These are phyloP conservation scores for Pandemis corylana DNA, from an alignment of 2,888 invertebrate genomes.

Conservation along the genomic window DNA sequence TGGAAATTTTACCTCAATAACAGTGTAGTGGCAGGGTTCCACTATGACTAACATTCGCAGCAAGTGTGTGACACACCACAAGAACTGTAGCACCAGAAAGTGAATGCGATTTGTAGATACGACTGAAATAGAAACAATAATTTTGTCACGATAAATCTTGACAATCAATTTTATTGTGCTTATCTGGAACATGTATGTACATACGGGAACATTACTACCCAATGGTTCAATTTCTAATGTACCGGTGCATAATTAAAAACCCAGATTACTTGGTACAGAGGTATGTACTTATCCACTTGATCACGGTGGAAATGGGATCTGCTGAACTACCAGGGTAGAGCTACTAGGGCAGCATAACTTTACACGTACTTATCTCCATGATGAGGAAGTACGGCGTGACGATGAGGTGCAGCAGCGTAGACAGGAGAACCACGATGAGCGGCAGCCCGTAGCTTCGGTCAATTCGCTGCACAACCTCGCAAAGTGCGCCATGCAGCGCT, in stretches of 20 bases:
- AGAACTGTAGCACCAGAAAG: slow-evolving; percentile 81
- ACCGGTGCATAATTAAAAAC: too few species aligned
- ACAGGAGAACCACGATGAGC: slow-evolving; percentile 81
- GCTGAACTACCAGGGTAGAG: too few species aligned
- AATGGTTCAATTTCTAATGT: too few species aligned
- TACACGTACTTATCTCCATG: slow-evolving; percentile 78
- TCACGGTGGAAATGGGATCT: too few species aligned
- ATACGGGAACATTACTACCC: too few species aligned
- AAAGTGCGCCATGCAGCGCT: slow-evolving; percentile 79
- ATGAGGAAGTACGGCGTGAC: slow-evolving; percentile 86
- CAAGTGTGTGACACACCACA: slow-evolving; percentile 85
- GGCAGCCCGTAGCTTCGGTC: slow-evolving; percentile 83
- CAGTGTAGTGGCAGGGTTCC: slow-evolving; percentile 85
- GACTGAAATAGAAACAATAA: slow-evolving; percentile 57
- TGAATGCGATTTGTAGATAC: slow-evolving; percentile 74
- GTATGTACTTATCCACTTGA: too few species aligned
- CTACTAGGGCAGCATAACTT: background rate
- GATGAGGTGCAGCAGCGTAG: slow-evolving; percentile 85
- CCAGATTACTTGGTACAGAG: too few species aligned
- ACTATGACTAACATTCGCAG: slow-evolving; percentile 83
- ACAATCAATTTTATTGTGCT: background rate
- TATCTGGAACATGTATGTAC: too few species aligned
- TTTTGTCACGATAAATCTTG: background rate
- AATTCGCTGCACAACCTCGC: slow-evolving; percentile 79
- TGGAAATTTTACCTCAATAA: slow-evolving; percentile 70